Evolutionary conservation across 2,113 vertebrate genomes (phyloP), one percentile per base, ranked within the genome.

Genomic region (Suncus etruscus): DNA sequence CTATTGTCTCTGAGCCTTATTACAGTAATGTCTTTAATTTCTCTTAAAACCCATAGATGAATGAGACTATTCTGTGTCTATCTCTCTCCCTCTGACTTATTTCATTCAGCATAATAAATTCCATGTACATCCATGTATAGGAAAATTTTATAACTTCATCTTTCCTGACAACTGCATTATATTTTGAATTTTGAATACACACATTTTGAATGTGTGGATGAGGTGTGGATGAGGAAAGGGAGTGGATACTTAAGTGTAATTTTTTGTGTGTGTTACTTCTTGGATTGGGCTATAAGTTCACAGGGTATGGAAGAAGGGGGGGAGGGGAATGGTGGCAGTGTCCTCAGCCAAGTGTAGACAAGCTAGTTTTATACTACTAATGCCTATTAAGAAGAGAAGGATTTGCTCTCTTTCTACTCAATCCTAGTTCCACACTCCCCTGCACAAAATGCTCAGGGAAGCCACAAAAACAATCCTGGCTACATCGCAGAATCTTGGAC

Each of bases 291-390:
- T 86, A 20, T 51, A 11, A 86, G 48, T 45, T 69, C 54, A 54
- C 54, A 54, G 54, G 20, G 4, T 50, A 72, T 4, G 6, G 29
- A 25, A 27, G 8, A 16, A 76, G 39, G 39, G 73, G 47, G 11
- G 6, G 29, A 74, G 31, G 25, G n/a, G 54, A 25, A 45, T 11
- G 1, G 72, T 66, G 73, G 73, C 48, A n/a, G 0, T 66, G 18
- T 83, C 39, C 61, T 54, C 32, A 91, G 63, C n/a, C 73, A 89
- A 84, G 32, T 68, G 69, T 29, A 54, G 29, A 83, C 68, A 61
- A 91, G 24, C 4, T 58, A 83, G 11, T 81, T 89, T 63, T 91
- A 48, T 58, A 16, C 24, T 84, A 80, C 12, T 24, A 9, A 6
- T 58, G 31, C 50, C 70, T 76, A 31, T 68, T 68, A 80, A 86